Evolutionary conservation across 2,888 invertebrate species (phyloP).

Genomic region (Chalcosyrphus nemorum): DNA sequence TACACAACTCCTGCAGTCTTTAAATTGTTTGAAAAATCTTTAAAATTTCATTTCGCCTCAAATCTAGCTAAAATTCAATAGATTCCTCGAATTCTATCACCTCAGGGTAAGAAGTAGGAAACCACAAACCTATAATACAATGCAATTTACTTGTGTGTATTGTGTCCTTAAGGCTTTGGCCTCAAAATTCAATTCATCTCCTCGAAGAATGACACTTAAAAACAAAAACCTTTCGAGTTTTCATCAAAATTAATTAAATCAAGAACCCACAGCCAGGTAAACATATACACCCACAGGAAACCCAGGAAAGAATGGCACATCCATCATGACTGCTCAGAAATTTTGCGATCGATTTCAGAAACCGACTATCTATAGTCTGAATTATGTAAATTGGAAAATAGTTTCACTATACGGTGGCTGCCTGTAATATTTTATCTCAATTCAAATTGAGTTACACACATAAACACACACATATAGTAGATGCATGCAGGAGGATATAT

Average conservation of each 20-base stretch:
- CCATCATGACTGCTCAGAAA: conserved; percentile 42
- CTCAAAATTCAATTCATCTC: not conserved
- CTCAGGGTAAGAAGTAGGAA: not conserved
- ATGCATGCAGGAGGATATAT: not conserved
- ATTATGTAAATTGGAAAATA: conserved; percentile 66
- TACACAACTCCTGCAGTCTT: not conserved
- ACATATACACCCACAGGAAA: not conserved
- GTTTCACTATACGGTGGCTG: conserved; percentile 44
- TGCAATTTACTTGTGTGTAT: not conserved
- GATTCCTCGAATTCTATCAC: not conserved
- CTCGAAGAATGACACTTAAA: not conserved
- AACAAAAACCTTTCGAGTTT: conserved; percentile 18
- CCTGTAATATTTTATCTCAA: conserved; percentile 56
- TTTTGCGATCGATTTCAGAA: conserved; percentile 53
- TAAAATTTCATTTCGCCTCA: not conserved
- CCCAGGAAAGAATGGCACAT: not conserved
- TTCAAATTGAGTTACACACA: conserved; percentile 51
- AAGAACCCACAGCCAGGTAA: not conserved
- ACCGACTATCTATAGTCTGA: conserved; percentile 39
- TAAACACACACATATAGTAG: conserved; percentile 11
- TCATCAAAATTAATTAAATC: conserved; percentile 41
- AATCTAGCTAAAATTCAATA: not conserved
- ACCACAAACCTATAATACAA: not conserved
- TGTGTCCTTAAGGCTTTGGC: not conserved
- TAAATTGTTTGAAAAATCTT: not conserved